Evolutionary conservation across 2,888 invertebrate genomes (phyloP), one percentile per base, ranked within the genome.

Genomic region (Lycaena phlaeas): DNA sequence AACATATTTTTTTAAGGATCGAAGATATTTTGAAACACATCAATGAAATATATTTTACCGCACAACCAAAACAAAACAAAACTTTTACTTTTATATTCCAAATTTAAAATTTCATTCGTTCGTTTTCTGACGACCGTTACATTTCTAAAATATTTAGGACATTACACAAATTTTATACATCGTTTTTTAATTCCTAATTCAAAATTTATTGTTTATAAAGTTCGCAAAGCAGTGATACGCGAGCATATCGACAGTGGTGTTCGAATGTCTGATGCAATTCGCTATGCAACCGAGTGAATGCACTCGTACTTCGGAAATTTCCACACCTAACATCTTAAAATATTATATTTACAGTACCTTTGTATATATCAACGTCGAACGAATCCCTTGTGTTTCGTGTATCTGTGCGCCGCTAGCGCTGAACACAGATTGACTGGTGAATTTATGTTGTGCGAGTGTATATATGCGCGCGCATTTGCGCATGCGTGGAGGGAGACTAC

Each of bases 381-480:
- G 49, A 44, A 50, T 49, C 51, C 50, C 51, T 49, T 49, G 48
- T 48, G 27, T 38, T 37, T 43, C 45, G 46, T 43, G 43, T 48
- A 51, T 59, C 62, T 67, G 65, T 63, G 62, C 69, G 57, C 56
- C 37, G 37, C 44, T 15, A 18, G 38, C 48, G 50, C 43, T 42
- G 49, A 43, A 62, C 64, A 56, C 58, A 64, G 65, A 78, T 76
- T 71, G 77, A 82, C 81, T 82, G 78, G 59, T 64, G 60, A 53
- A 63, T 60, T 61, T 54, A 52, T 64, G 59, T 52, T 59, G 67
- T 53, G 72, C 51, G 54, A 62, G 63, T 61, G 69, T 62, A 74
- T 82, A 63, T 81, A 81, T 79, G 77, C 77, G 81, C 75, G 75
- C 81, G 81, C 81, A 76, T 68, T 68, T 68, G 69, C 76, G 75